These are phyloP conservation scores for Eublepharis macularius DNA, from an alignment of 2,113 vertebrate species.

Conservation along the genomic window DNA sequence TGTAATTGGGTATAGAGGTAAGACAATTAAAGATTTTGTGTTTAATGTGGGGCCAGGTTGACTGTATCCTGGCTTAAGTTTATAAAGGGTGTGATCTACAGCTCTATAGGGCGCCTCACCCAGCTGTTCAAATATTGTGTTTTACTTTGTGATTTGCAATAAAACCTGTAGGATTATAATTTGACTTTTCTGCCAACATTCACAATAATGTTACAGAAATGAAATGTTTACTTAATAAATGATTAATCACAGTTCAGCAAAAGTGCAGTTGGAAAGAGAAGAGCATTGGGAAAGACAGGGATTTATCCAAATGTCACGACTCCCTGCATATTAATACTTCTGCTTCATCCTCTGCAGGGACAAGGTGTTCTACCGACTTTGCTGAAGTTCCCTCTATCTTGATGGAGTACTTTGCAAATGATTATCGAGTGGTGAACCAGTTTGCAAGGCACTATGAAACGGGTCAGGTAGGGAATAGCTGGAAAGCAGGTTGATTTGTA, in stretches of 20 bases:
- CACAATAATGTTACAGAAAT: slow-evolving; percentile 69
- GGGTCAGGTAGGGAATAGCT: slow-evolving; percentile 84
- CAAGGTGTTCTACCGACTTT: slow-evolving; percentile 96
- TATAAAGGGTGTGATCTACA: slow-evolving; percentile 68
- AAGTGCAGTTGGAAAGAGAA: slow-evolving; percentile 66
- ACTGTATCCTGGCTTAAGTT: slow-evolving; percentile 64
- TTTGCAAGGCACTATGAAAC: slow-evolving; percentile 97
- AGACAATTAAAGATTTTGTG: slow-evolving; percentile 51
- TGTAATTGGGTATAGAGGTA: slow-evolving; percentile 62
- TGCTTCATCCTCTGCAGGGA: slow-evolving; percentile 78
- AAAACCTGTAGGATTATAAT: slow-evolving; percentile 73
- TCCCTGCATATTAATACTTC: slow-evolving; percentile 30
- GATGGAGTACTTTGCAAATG: slow-evolving; percentile 98
- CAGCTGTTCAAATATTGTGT: slow-evolving; percentile 81
- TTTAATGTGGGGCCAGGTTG: slow-evolving; percentile 60
- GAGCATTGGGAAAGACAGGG: slow-evolving; percentile 43
- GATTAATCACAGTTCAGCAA: slow-evolving; percentile 68
- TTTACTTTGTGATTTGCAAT: slow-evolving; percentile 75
- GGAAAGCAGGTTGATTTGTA: neutral
- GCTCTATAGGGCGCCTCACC: slow-evolving; percentile 69
- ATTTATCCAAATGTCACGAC: slow-evolving; percentile 48
- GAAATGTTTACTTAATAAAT: slow-evolving; percentile 73
- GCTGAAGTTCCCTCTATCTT: slow-evolving; percentile 97
- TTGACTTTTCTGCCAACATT: slow-evolving; percentile 71
- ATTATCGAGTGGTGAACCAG: slow-evolving; percentile 93